Evolutionary conservation across 2,797 vertebrate genomes (phyloP).

Genomic region (Bradypus variegatus): DNA sequence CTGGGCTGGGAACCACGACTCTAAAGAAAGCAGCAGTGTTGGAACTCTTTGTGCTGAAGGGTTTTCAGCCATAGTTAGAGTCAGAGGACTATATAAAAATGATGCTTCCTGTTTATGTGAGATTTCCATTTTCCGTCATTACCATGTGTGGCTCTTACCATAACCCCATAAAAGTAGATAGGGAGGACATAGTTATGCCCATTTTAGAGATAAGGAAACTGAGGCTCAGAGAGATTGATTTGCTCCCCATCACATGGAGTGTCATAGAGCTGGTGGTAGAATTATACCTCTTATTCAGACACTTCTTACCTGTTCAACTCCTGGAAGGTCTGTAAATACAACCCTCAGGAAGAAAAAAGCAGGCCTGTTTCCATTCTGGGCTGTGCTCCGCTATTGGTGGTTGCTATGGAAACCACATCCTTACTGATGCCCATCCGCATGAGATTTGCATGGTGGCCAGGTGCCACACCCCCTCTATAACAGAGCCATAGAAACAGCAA

Average conservation of each 20-base stretch:
- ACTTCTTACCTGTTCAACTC: not conserved
- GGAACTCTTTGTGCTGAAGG: not conserved
- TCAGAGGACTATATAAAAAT: not conserved
- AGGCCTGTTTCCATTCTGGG: not conserved
- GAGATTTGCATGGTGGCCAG: not conserved
- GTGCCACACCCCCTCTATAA: not conserved
- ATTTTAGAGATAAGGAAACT: constrained; percentile 5
- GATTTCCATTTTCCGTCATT: not conserved
- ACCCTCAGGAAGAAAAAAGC: not conserved
- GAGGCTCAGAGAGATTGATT: not conserved
- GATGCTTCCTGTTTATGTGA: not conserved
- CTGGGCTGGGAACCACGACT: not conserved
- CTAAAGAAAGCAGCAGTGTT: not conserved
- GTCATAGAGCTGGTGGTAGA: not conserved
- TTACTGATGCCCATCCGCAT: not conserved
- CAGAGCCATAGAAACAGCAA: not conserved
- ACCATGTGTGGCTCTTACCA: not conserved
- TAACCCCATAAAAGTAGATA: not conserved
- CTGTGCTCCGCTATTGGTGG: not conserved
- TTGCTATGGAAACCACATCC: constrained; percentile 41
- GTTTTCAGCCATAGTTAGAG: not conserved
- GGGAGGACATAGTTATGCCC: not conserved
- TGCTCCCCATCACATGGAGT: not conserved
- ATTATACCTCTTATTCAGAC: not conserved
- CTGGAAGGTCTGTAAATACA: not conserved